Conservation (phyloP, 2,113 vertebrate genomes). For the Solea senegalensis region DNA sequence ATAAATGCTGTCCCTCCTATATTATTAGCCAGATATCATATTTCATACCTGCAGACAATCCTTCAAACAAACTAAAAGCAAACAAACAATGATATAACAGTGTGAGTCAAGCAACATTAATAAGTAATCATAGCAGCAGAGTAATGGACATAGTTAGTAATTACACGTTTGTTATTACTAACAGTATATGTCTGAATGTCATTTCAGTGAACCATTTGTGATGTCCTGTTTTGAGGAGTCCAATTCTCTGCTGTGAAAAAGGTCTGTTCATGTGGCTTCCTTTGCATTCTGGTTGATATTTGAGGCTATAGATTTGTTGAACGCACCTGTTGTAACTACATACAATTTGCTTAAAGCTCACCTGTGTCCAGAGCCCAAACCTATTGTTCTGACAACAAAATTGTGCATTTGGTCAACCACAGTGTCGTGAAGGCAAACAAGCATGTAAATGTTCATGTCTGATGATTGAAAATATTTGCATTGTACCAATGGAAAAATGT, state of each 20-base stretch:
- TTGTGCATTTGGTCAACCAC: constrained; percentile 56
- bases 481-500: not conserved
- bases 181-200: not conserved
- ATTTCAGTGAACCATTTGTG: not conserved
- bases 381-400: constrained; percentile 58
- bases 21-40: too few relatives aligned
- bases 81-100: too few relatives aligned
- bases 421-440: constrained; percentile 57
- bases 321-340: constrained; percentile 40
- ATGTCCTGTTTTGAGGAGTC: not conserved
- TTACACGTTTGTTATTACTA: not conserved
- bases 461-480: constrained; percentile 33
- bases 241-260: not conserved
- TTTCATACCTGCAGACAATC: too few relatives aligned
- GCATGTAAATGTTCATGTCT: constrained; percentile 47
- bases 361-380: constrained; percentile 41
- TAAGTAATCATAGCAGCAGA: not conserved
- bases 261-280: constrained; percentile 11
- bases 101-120: too few relatives aligned
- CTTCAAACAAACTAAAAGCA: too few relatives aligned
- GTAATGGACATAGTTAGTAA: too few relatives aligned
- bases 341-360: constrained; percentile 64
- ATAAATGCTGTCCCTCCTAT: too few relatives aligned
- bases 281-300: constrained; percentile 70
- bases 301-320: constrained; percentile 46